A percentile compares a stretch with the other conserved stretches of the same genome.
Conservation (phyloP, 2,797 vertebrate genomes). For the Cuculus canorus region DNA sequence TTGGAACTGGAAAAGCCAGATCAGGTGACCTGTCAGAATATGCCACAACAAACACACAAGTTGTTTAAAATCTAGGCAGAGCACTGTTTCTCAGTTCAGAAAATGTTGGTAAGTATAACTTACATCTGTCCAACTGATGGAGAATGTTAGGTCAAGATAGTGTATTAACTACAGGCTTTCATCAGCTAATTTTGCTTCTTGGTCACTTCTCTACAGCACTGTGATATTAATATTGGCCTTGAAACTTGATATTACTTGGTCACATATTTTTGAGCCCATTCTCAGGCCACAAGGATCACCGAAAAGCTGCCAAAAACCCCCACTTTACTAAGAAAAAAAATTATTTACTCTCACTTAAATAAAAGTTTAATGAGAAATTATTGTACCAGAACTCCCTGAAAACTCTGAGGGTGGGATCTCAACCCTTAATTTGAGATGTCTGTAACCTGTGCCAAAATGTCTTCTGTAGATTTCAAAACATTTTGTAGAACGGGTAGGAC, state of each 20-base stretch:
- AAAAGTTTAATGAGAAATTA: not conserved
- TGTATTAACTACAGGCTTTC: not conserved
- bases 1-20: not conserved
- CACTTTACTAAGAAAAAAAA: rapidly evolving
- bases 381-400: not conserved
- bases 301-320: not conserved
- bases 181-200: not conserved
- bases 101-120: not conserved
- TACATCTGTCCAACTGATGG: not conserved
- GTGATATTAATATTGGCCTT: not conserved
- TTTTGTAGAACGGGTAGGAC: not conserved
- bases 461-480: not conserved
- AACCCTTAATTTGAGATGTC: not conserved
- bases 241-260: not conserved
- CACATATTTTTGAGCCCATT: not conserved
- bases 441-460: not conserved
- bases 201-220: not conserved
- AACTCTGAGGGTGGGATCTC: not conserved
- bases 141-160: not conserved
- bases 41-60: not conserved
- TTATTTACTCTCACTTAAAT: rapidly evolving
- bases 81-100: not conserved
- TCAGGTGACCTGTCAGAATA: not conserved
- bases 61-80: not conserved
- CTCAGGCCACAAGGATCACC: not conserved